These are phyloP conservation scores for Corythucha ciliata DNA, from an alignment of 2,888 invertebrate species.

Conservation along the genomic window DNA sequence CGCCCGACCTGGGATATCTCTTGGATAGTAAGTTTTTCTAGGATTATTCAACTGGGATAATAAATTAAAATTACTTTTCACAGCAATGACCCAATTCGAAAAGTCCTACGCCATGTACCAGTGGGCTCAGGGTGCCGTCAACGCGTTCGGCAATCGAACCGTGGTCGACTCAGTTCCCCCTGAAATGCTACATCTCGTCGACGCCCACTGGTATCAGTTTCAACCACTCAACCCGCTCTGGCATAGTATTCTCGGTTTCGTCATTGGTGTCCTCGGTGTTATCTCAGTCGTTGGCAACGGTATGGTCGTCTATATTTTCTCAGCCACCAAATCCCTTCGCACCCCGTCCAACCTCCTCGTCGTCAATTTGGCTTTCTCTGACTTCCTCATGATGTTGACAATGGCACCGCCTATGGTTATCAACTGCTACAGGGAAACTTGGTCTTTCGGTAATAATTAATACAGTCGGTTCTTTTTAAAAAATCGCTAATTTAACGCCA, in stretches of 20 bases:
- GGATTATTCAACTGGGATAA: too few species aligned
- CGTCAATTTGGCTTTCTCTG: constrained; percentile 83
- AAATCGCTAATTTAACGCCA: neutral
- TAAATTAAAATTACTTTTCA: too few species aligned
- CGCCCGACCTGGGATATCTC: too few species aligned
- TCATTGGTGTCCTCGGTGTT: constrained; percentile 64
- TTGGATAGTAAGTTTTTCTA: too few species aligned
- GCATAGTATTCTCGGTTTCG: constrained; percentile 71
- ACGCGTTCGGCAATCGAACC: constrained; percentile 53
- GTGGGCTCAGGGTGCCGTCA: constrained; percentile 40
- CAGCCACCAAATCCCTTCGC: constrained; percentile 61
- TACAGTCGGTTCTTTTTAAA: too few species aligned
- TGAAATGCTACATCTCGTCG: constrained; percentile 66
- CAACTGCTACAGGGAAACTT: constrained; percentile 68
- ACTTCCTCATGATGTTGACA: constrained; percentile 77
- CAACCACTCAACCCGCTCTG: constrained; percentile 82
- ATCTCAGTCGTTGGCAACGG: constrained; percentile 62
- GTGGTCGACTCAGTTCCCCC: constrained; percentile 72
- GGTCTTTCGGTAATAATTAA: constrained; percentile 50
- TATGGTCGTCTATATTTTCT: constrained; percentile 61
- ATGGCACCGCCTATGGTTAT: constrained; percentile 76
- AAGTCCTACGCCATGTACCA: too few species aligned
- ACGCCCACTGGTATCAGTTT: constrained; percentile 71
- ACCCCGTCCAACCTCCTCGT: constrained; percentile 87
- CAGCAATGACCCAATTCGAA: too few species aligned